Percentiles rank a stretch among this genome's conserved stretches.
Evolutionary conservation across 2,888 invertebrate genomes (phyloP).

Genomic region (Mythimna impura): DNA sequence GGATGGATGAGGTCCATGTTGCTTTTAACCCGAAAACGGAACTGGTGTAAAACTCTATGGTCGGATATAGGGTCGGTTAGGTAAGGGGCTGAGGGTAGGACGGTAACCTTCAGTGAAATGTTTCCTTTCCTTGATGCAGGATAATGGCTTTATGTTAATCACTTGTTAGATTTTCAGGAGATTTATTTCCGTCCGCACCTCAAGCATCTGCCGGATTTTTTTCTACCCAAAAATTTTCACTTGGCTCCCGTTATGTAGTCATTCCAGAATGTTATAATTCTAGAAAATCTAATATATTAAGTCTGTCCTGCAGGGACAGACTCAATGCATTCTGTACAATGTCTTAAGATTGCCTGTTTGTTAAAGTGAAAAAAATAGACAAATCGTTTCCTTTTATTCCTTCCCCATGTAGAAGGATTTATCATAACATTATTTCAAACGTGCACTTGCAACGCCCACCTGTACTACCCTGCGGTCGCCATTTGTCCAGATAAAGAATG

Average conservation of each 20-base stretch:
- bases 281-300: neutral
- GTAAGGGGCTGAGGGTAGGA: conserved; percentile 15
- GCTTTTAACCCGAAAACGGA: conserved; percentile 32
- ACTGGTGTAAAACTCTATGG: conserved; percentile 25
- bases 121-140: conserved; percentile 21
- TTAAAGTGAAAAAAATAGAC: neutral
- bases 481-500: conserved; percentile 48
- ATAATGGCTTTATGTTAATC: conserved; percentile 22
- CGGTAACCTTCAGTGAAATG: conserved; percentile 2
- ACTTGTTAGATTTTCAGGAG: neutral
- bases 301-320: neutral
- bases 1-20: conserved; percentile 26
- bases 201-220: neutral
- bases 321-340: no score
- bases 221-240: neutral
- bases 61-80: conserved; percentile 25
- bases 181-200: conserved; percentile 5
- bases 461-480: conserved; percentile 3
- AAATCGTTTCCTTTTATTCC: conserved; percentile 9
- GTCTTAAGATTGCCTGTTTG: neutral
- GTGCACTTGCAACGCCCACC: conserved; percentile 41
- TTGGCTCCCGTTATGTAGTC: neutral
- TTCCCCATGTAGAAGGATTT: conserved; percentile 10
- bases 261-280: neutral
- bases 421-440: conserved; percentile 35